Evolutionary conservation across 2,797 vertebrate genomes (phyloP).

Genomic region (Petrocephalus schoutedeni): DNA sequence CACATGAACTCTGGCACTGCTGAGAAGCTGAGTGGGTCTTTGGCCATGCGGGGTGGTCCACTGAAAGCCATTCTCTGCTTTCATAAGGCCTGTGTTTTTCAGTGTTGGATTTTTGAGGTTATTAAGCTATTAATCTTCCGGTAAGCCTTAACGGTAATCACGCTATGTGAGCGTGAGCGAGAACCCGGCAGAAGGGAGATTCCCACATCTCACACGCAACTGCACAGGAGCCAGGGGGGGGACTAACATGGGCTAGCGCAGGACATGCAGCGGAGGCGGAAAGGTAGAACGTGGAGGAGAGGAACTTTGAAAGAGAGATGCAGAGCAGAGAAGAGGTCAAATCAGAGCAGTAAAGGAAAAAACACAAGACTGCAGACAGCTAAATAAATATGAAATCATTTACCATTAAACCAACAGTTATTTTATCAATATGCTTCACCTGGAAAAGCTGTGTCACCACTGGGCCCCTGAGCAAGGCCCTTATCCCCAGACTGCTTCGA

Average conservation of each 20-base stretch:
- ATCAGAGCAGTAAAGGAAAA: neutral
- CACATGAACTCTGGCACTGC: constrained; percentile 32
- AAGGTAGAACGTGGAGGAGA: neutral
- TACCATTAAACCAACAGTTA: neutral
- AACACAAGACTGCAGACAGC: neutral
- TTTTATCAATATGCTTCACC: neutral
- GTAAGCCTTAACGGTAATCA: constrained; percentile 3
- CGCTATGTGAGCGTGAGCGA: neutral
- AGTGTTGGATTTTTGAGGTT: neutral
- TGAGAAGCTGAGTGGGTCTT: neutral
- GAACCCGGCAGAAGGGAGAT: neutral
- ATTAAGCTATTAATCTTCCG: constrained; percentile 24
- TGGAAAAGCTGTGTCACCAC: neutral
- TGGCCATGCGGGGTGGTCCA: neutral
- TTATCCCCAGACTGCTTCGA: neutral
- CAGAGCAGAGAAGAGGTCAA: neutral
- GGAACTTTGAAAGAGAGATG: neutral
- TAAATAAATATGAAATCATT: neutral
- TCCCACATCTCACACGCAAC: neutral
- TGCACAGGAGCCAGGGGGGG: neutral
- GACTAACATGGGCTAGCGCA: neutral
- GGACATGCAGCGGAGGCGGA: neutral
- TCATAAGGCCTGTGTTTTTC: neutral
- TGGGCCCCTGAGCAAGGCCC: neutral
- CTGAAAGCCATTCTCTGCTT: constrained; percentile 16